Base-by-base conservation (phyloP, 2,888 invertebrate species). In the Gari tellinella region DNA sequence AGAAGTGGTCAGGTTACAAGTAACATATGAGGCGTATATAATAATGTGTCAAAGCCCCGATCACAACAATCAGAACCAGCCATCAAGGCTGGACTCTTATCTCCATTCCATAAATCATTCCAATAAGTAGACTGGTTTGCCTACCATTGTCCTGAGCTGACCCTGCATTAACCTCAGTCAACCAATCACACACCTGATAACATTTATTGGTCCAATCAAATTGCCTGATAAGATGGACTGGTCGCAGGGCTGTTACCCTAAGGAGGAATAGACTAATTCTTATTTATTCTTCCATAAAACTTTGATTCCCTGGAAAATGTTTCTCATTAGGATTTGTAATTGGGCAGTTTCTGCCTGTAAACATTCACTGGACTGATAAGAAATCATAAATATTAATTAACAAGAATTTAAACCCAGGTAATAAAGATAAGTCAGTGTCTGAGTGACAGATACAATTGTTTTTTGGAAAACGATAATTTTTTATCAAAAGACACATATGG, bases 11-110 rank as follows among this genome's bases (percentile, higher is more conserved):
- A 73, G 48, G 58, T 69, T 49, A 51, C 67, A 56, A 23, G 56
- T 72, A 72, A 77, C 64, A 72, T 68, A 72, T 72, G 62, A 57
- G 72, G 45, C 46, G 62, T 58, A 46, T 69, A 52, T 25, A 64
- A 53, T 41, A 51, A 69, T 49, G 52, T 73, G 72, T 65, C 73
- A 78, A 56, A 56, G n/a, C 31, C 4, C 51, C 25, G 41, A 66
- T 58, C 49, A 49, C 26, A 15, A 10, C 43, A 58, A 66, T 66
- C 65, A 58, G 12, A 51, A 40, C 21, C 63, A 72, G 78, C 64
- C 78, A 72, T 72, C 68, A 52, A 37, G 78, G 64, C 78, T 73
- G 64, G 70, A 52, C 73, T 40, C n/a, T 78, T 70, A 78, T 78
- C 78, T 70, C 43, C 41, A 23, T 15, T 15, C 49, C 63, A 78